A percentile compares a stretch with the other conserved stretches of the same genome.
phyloP scores from a whole-genome alignment of 2,888 invertebrate species.

The Synergus itoensis region DNA sequence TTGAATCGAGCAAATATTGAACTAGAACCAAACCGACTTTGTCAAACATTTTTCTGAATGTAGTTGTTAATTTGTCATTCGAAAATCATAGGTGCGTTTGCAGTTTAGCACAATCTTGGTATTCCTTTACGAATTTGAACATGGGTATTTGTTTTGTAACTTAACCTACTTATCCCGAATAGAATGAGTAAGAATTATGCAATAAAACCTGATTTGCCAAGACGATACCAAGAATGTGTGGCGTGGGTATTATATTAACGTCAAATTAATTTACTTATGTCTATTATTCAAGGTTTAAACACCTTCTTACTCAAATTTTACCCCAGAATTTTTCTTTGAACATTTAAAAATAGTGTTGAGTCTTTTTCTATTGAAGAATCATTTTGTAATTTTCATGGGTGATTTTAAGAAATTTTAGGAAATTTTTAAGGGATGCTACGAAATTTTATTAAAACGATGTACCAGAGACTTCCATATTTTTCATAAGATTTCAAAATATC shows the following conservation, averaged over 20 bases:
- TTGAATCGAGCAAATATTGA: slow-evolving; percentile 7
- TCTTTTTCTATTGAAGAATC: too few relatives aligned
- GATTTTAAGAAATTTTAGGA: too few relatives aligned
- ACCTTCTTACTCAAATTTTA: not conserved
- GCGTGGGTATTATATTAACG: slow-evolving; percentile 17
- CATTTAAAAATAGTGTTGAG: too few relatives aligned
- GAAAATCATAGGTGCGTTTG: not conserved
- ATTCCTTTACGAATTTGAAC: slow-evolving; percentile 4
- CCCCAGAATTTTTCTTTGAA: not conserved
- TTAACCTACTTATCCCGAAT: slow-evolving; percentile 15
- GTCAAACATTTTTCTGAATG: not conserved
- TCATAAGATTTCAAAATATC: too few relatives aligned
- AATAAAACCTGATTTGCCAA: slow-evolving; percentile 17
- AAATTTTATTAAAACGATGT: too few relatives aligned
- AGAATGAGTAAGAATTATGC: slow-evolving; percentile 20
- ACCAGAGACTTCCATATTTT: too few relatives aligned
- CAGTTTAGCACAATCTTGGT: not conserved
- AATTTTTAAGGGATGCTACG: too few relatives aligned
- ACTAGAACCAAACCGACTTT: not conserved
- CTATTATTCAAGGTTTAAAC: not conserved
- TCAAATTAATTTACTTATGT: not conserved
- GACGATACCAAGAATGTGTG: slow-evolving; percentile 14
- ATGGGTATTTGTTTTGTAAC: slow-evolving; percentile 2
- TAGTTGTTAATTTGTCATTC: not conserved
- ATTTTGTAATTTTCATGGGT: too few relatives aligned